These are phyloP conservation scores for Semicossyphus pulcher DNA, from an alignment of 2,113 vertebrate genomes.

Conservation along the genomic window DNA sequence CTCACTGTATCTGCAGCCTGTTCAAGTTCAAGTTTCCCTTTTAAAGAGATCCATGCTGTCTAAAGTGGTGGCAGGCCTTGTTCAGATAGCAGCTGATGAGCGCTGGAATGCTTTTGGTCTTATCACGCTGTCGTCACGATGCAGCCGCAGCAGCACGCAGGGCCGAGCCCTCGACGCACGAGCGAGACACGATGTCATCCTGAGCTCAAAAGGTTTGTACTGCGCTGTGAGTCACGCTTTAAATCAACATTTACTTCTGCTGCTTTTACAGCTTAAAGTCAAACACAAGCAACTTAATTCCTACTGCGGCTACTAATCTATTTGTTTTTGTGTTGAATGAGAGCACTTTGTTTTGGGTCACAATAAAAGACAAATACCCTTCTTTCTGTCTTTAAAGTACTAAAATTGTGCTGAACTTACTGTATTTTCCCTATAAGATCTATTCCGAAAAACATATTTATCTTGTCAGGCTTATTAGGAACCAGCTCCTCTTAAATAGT, in stretches of 20 bases:
- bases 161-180: constrained; percentile 20
- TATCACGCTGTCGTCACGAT: constrained; percentile 60
- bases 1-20: constrained; percentile 37
- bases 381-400: constrained; percentile 8
- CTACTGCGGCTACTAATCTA: no score
- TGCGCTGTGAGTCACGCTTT: constrained; percentile 14
- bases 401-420: constrained; percentile 6
- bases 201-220: constrained; percentile 34
- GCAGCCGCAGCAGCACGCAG: constrained; percentile 12
- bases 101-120: constrained; percentile 73
- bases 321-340: no score
- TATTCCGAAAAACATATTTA: neutral
- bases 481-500: constrained; percentile 2
- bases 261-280: constrained; percentile 17
- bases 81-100: constrained; percentile 61
- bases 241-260: constrained; percentile 51
- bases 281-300: constrained; percentile 21
- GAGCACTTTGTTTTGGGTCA: neutral
- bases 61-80: constrained; percentile 66
- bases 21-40: constrained; percentile 45
- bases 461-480: constrained; percentile 12
- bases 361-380: neutral
- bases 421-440: neutral
- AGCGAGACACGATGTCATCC: constrained; percentile 50
- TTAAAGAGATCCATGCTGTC: constrained; percentile 59